Evolutionary conservation across 2,888 invertebrate species (phyloP), one percentile per base, ranked within the genome.

Genomic region (Nomada ferruginata): DNA sequence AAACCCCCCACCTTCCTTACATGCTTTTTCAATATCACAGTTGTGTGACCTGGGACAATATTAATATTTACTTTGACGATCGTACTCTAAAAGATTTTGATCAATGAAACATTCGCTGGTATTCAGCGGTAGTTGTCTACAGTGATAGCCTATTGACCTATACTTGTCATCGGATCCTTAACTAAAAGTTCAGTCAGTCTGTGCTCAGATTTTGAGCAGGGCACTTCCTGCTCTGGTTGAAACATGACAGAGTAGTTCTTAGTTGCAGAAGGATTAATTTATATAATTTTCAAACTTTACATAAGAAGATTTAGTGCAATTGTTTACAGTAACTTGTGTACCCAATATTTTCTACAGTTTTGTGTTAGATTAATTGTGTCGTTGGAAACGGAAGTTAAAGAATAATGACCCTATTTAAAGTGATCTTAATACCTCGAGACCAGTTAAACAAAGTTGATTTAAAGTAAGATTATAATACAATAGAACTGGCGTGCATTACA

Each of bases 381-480:
- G 36, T 65, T 55, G 36, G 52, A 1, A 52, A 23, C 50, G 55
- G 26, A 1, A 59, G 66, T 29, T 69, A 59, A 29, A 26, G 11
- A 50, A 78, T 79, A 84, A 93, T 93, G 93, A 77, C 90, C 60
- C 47, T 83, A 55, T 92, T 90, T 63, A 91, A 90, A 89, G 82
- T 91, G 50, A 90, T 93, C 42, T 88, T 92, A 64, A 89, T 92
- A 70, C 88, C 92, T 9, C 85, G 83, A 15, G 91, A 92, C 69
- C 83, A 92, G 60, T 76, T 92, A 42, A 72, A 83, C 23, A 80
- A 79, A 44, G 26, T 91, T 63, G 83, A 91, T 83, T 76, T 91
- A 71, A 92, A 92, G 47, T 47, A 47, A 47, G 47, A 47, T 15
- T 0, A 15, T 13, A 47, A 47, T 47, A 13, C 11, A 13, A 47